A percentile compares a stretch with the other conserved stretches of the same genome.
phyloP scores from a whole-genome alignment of 2,888 invertebrate genomes.

The Drosophila suboccidentalis region DNA sequence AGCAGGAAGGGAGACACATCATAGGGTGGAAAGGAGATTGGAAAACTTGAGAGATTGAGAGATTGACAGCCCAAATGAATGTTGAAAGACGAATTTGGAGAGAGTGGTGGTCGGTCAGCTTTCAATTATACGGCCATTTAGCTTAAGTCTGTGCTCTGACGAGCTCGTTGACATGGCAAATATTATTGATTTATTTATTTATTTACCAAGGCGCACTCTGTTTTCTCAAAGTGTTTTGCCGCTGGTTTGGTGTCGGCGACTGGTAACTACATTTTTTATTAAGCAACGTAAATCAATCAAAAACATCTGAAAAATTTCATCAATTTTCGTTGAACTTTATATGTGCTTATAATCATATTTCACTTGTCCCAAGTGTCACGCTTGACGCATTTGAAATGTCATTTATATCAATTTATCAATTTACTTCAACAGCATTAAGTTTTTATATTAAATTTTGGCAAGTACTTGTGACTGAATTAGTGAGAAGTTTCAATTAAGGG shows the following conservation, averaged over 20 bases:
- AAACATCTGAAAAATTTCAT: constrained; percentile 29
- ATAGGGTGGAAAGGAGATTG: not conserved
- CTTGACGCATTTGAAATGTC: constrained; percentile 21
- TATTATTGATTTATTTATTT: constrained; percentile 64
- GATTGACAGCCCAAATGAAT: constrained; percentile 32
- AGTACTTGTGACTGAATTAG: constrained; percentile 14
- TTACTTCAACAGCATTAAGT: constrained; percentile 27
- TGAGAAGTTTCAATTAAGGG: not conserved
- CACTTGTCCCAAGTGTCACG: constrained; percentile 23
- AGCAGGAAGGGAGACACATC: too few species aligned
- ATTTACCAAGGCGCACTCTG: constrained; percentile 25
- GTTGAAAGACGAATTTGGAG: constrained; percentile 30
- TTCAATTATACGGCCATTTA: constrained; percentile 73
- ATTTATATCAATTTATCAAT: constrained; percentile 22
- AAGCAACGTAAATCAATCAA: constrained; percentile 62
- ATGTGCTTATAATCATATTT: constrained; percentile 47
- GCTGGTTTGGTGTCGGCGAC: constrained; percentile 8
- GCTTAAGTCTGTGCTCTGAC: constrained; percentile 28
- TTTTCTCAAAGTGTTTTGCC: constrained; percentile 6
- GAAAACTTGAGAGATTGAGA: constrained; percentile 31
- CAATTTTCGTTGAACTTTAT: constrained; percentile 24
- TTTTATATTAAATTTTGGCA: constrained; percentile 25
- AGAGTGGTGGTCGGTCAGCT: constrained; percentile 41
- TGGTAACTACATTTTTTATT: constrained; percentile 15
- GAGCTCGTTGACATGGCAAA: constrained; percentile 43